Conservation (phyloP, 2,888 invertebrate genomes). For the Synergus gifuensis region DNA sequence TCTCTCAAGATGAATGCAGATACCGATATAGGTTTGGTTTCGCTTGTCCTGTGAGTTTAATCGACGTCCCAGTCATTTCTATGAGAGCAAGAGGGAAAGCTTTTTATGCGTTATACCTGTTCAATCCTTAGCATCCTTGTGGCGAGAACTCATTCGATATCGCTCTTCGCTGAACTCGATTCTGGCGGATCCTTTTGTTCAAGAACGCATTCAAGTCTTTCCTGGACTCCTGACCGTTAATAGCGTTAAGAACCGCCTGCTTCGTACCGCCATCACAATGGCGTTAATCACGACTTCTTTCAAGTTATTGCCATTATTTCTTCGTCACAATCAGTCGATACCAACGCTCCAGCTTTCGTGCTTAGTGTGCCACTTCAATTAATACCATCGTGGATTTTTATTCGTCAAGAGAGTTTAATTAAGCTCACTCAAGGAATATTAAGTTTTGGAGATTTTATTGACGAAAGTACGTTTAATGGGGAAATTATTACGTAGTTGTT, state of each 20-base stretch:
- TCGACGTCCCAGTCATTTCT: conserved; percentile 51
- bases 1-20: conserved; percentile 44
- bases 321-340: conserved; percentile 46
- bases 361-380: conserved; percentile 18
- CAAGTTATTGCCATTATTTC: conserved; percentile 49
- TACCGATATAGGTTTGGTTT: conserved; percentile 63
- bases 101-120: conserved; percentile 46
- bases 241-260: conserved; percentile 53
- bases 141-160: conserved; percentile 45
- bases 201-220: conserved; percentile 55
- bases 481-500: background rate
- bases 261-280: conserved; percentile 56
- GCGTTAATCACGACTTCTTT: conserved; percentile 58
- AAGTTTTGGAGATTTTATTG: background rate
- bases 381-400: conserved; percentile 1
- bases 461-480: background rate
- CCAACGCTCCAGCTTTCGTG: conserved; percentile 9
- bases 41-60: conserved; percentile 61
- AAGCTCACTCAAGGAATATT: conserved; percentile 6
- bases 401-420: background rate
- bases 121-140: conserved; percentile 22
- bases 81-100: conserved; percentile 47
- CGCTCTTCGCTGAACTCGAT: conserved; percentile 56
- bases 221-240: conserved; percentile 51
- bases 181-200: conserved; percentile 58